phyloP scores from a whole-genome alignment of 2,888 invertebrate species.

The Diaprepes abbreviatus region DNA sequence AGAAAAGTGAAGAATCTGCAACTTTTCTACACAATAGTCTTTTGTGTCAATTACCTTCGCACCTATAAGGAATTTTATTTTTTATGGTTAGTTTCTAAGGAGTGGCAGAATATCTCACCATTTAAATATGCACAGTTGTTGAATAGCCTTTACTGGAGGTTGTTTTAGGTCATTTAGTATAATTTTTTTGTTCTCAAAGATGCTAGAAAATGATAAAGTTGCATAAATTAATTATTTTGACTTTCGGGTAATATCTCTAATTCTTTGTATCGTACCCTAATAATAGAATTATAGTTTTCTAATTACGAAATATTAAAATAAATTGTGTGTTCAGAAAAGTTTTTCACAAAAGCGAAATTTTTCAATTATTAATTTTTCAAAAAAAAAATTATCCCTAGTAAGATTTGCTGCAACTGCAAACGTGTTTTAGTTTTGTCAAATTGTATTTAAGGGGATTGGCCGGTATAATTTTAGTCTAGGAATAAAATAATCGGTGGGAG shows the following conservation, averaged over 20 bases:
- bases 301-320: too few relatives aligned
- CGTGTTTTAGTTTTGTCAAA: too few relatives aligned
- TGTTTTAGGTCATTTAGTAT: slow-evolving; percentile 4
- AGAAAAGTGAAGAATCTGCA: slow-evolving; percentile 2
- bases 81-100: slow-evolving; percentile 34
- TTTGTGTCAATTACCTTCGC: slow-evolving; percentile 8
- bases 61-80: slow-evolving; percentile 30
- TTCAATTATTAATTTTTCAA: too few relatives aligned
- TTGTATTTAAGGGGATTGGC: too few relatives aligned
- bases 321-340: too few relatives aligned
- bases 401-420: too few relatives aligned
- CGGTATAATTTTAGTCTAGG: too few relatives aligned
- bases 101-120: slow-evolving; percentile 38
- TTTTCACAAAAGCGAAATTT: too few relatives aligned
- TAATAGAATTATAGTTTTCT: too few relatives aligned
- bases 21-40: neutral
- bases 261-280: too few relatives aligned
- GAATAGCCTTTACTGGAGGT: slow-evolving; percentile 11
- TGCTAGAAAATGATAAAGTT: neutral
- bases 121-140: slow-evolving; percentile 37
- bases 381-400: too few relatives aligned
- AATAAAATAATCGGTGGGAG: too few relatives aligned
- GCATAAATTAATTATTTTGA: neutral
- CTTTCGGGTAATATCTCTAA: neutral
- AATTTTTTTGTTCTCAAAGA: neutral